Evolutionary conservation across 1,140 invertebrate genomes (phyloP).

Genomic region (Pogonus chalceus): DNA sequence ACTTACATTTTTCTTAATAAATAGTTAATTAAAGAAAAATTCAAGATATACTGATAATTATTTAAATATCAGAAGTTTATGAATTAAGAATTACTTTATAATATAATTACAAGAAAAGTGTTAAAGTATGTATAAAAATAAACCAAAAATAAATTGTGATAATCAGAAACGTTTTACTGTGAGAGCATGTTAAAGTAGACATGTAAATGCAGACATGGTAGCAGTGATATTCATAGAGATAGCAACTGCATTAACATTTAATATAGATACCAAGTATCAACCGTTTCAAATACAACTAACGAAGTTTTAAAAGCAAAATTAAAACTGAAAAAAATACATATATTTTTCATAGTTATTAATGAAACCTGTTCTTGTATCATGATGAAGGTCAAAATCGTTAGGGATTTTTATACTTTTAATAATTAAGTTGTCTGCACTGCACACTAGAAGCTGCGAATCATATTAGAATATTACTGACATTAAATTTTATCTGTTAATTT

Average conservation of each 20-base stretch:
- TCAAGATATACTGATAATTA: no score
- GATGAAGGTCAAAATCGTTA: neutral
- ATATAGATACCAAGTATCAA: neutral
- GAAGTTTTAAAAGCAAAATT: neutral
- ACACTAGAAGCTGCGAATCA: neutral
- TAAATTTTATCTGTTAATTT: neutral
- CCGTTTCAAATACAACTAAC: no score
- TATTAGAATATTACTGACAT: neutral
- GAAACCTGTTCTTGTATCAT: neutral
- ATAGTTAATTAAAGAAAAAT: no score
- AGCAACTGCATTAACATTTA: neutral
- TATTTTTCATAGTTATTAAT: neutral
- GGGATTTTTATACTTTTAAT: neutral
- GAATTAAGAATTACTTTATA: no score
- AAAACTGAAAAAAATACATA: neutral
- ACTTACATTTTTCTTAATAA: no score
- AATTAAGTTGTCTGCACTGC: neutral
- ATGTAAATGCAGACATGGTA: no score
- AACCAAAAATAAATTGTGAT: neutral
- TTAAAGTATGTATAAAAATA: neutral
- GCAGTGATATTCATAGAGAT: no score
- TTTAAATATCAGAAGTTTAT: no score
- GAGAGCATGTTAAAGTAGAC: no score
- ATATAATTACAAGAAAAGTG: no score
- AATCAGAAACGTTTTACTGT: neutral